These are phyloP conservation scores for Clarias batrachus DNA, from an alignment of 2,113 vertebrate species.

Conservation along the genomic window DNA sequence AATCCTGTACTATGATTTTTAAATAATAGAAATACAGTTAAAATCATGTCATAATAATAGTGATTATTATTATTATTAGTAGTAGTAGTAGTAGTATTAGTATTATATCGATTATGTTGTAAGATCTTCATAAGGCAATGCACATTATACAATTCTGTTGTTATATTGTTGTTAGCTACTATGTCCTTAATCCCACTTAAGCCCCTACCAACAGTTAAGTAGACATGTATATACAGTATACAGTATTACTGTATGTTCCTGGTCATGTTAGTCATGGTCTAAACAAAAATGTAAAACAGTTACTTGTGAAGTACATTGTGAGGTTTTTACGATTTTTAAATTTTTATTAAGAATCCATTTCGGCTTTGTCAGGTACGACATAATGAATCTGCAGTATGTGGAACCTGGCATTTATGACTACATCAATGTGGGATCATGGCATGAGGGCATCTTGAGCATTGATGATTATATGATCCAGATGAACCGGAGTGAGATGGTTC, in stretches of 20 bases:
- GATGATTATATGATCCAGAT: constrained; percentile 89
- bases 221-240: neutral
- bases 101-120: neutral
- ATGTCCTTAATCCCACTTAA: constrained; percentile 2
- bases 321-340: neutral
- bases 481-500: constrained; percentile 90
- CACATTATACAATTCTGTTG: neutral
- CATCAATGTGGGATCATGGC: constrained; percentile 93
- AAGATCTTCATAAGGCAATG: neutral
- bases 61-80: too few relatives aligned
- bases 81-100: too few relatives aligned
- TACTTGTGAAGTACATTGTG: constrained; percentile 1
- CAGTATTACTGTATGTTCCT: neutral
- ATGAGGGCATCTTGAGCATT: constrained; percentile 85
- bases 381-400: constrained; percentile 93
- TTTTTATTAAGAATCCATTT: neutral
- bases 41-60: neutral
- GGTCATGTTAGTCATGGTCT: neutral
- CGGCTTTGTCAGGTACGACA: constrained; percentile 83
- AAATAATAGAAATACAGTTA: neutral
- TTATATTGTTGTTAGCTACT: neutral
- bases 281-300: neutral
- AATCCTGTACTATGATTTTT: neutral
- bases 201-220: neutral
- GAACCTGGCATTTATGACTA: constrained; percentile 86